Evolutionary conservation across 2,888 invertebrate species (phyloP).

Genomic region (Habrosyne pyritoides): DNA sequence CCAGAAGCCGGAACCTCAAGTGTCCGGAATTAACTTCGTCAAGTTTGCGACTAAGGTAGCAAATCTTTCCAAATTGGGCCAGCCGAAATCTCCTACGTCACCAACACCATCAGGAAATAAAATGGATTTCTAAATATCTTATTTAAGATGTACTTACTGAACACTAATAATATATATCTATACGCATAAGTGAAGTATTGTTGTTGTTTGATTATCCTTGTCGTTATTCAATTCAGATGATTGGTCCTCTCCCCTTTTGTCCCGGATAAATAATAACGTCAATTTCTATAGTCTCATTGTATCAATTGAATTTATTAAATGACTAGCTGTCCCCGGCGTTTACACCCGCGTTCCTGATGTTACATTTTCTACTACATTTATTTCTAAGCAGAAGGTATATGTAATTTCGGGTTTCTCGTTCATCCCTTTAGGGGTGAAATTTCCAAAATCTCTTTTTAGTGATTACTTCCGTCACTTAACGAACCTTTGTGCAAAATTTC

Average conservation of each 20-base stretch:
- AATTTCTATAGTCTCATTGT: neutral
- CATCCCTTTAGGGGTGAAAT: no score
- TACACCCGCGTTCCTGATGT: no score
- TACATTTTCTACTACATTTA: no score
- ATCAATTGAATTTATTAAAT: neutral
- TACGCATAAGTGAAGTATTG: neutral
- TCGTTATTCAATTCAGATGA: neutral
- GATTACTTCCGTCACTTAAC: no score
- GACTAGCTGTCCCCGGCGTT: no score
- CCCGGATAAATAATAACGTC: neutral
- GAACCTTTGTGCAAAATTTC: no score
- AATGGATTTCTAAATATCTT: constrained; percentile 67
- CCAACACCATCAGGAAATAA: constrained; percentile 60
- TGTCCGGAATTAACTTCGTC: constrained; percentile 67
- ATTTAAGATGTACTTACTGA: constrained; percentile 14
- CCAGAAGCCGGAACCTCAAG: constrained; percentile 68
- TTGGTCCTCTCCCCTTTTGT: neutral
- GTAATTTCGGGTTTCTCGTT: no score
- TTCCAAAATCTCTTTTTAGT: no score
- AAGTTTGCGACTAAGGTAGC: constrained; percentile 76
- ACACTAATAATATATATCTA: neutral
- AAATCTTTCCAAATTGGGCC: constrained; percentile 66
- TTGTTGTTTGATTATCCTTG: neutral
- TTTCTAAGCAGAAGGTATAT: no score
- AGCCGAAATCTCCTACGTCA: constrained; percentile 67